Evolutionary conservation across 1,140 invertebrate genomes (phyloP), one percentile per base, ranked within the genome.

Genomic region (Ectropis grisescens): DNA sequence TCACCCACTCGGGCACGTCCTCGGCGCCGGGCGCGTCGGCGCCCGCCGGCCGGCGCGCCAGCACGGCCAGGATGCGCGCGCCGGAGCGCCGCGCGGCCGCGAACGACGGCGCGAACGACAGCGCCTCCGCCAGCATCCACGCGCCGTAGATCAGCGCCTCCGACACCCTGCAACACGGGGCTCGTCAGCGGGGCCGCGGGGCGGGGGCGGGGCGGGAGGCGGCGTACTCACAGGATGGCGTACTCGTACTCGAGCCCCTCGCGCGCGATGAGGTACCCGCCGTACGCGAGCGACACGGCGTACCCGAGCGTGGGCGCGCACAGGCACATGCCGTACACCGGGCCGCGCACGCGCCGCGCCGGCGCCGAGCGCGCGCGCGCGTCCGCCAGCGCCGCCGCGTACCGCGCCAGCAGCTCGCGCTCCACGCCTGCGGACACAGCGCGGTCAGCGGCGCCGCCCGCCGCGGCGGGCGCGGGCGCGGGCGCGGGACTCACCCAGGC

Each of bases 71-170:
- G 25, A 94, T 88, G 36, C 90, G 85, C 8, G 88, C 88, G 1
- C 93, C 94, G 0, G 95, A 91, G 4, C 91, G 78, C 55, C 91
- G 86, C 2, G 93, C 95, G 44, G 91, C 93, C 23, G 90, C 90
- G 66, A 95, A 94, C 55, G 93, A 95, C 0, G 94, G 94, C 1
- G 93, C 92, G 55, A 93, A 94, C 0, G 93, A 91, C 8, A 94
- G 78, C 0, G 92, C 90, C 62, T 95, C 91, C 0, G 92, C 94
- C 40, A 96, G 79, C 86, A 94, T 92, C 88, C 92, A 93, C 0
- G 92, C 92, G 2, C 94, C 94, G 69, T 95, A 93, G 33, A 96
- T 89, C 8, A 97, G 71, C 0, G 92, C 88, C 62, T 94, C 91
- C 0, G 92, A 92, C 11, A 96, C 92, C 51, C 92, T 93, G 44